These are phyloP conservation scores for Nymphalis io DNA, from an alignment of 1,140 invertebrate species.

Conservation along the genomic window DNA sequence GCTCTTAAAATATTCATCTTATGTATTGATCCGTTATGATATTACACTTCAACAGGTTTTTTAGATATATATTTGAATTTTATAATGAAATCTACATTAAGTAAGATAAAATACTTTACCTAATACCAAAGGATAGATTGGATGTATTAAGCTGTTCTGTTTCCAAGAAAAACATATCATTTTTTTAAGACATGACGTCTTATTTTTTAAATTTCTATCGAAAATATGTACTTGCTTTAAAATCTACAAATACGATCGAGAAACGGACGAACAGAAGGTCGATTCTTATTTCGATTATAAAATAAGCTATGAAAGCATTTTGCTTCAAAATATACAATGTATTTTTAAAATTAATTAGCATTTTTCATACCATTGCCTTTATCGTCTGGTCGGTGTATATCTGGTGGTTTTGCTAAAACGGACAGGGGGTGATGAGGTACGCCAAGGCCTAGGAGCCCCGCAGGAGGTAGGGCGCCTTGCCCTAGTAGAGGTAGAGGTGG, in stretches of 20 bases:
- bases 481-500: slow-evolving; percentile 84
- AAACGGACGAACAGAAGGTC: too few species aligned
- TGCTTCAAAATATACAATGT: too few species aligned
- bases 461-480: slow-evolving; percentile 86
- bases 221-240: too few species aligned
- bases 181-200: too few species aligned
- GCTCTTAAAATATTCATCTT: slow-evolving; percentile 74
- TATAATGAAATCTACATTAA: not conserved
- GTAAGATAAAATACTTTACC: too few species aligned
- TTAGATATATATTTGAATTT: not conserved
- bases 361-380: slow-evolving; percentile 83
- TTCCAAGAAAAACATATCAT: too few species aligned
- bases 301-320: too few species aligned
- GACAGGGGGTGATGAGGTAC: slow-evolving; percentile 85
- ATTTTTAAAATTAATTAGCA: not conserved
- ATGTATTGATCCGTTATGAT: slow-evolving; percentile 58
- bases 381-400: slow-evolving; percentile 83
- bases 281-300: too few species aligned
- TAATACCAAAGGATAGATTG: too few species aligned
- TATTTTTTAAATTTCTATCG: too few species aligned
- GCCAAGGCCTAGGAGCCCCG: slow-evolving; percentile 79
- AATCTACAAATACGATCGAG: too few species aligned
- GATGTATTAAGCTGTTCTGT: not conserved
- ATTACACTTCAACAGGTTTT: slow-evolving; percentile 19
- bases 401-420: slow-evolving; percentile 84